Evolutionary conservation across 2,888 invertebrate genomes (phyloP).

Genomic region (Melangyna quadrimaculata): DNA sequence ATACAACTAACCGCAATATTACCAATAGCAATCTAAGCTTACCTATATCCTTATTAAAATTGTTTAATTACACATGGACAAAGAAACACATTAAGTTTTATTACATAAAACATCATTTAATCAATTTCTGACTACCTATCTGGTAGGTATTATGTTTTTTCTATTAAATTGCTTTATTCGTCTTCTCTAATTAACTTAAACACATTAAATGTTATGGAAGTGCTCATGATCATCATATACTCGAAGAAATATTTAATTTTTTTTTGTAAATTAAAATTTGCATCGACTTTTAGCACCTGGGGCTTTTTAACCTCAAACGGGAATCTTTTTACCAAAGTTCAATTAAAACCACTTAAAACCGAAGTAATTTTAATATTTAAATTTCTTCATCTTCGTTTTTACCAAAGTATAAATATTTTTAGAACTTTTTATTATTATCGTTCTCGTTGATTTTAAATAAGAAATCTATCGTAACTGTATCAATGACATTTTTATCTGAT

Average conservation of each 20-base stretch:
- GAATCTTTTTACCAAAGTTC: neutral
- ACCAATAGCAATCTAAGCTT: neutral
- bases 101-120: neutral
- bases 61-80: neutral
- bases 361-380: too few species aligned
- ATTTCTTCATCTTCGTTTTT: too few species aligned
- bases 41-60: neutral
- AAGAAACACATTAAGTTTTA: neutral
- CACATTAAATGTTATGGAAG: neutral
- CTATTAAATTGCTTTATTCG: neutral
- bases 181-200: neutral
- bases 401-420: too few species aligned
- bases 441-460: neutral
- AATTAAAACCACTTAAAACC: too few species aligned
- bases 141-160: neutral
- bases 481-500: slow-evolving; percentile 27
- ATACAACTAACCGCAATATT: neutral
- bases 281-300: neutral
- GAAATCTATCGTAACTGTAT: slow-evolving; percentile 2
- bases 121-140: neutral
- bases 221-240: too few species aligned
- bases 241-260: too few species aligned
- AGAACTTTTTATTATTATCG: neutral
- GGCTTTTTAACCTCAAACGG: neutral
- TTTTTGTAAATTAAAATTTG: too few species aligned